phyloP scores from a whole-genome alignment of 2,797 vertebrate genomes.

The Syngnathus rostellatus region DNA sequence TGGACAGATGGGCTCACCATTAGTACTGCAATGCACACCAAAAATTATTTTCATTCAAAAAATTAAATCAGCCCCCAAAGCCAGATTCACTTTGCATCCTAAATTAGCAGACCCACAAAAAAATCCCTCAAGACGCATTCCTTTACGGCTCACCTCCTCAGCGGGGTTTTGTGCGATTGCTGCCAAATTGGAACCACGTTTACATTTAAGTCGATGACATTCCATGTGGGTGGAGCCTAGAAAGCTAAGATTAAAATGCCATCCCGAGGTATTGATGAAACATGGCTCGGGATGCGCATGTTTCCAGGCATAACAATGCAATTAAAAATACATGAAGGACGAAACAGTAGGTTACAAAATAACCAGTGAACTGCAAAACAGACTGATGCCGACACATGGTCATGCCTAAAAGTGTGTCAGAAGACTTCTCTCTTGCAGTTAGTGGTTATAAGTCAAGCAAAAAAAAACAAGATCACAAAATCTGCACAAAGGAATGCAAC shows the following conservation, averaged over 20 bases:
- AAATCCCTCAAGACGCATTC: no score
- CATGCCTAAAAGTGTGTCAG: neutral
- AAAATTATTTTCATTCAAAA: no score
- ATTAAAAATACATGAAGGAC: constrained; percentile 16
- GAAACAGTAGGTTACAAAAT: constrained; percentile 30
- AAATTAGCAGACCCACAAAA: neutral
- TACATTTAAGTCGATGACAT: no score
- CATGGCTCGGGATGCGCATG: constrained; percentile 56
- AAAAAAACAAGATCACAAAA: constrained; percentile 40
- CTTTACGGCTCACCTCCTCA: no score
- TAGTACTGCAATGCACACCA: no score
- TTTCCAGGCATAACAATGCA: constrained; percentile 37
- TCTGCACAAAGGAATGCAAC: constrained; percentile 63
- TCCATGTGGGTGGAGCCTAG: no score
- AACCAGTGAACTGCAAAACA: constrained; percentile 70
- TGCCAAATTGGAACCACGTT: no score
- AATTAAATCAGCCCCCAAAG: no score
- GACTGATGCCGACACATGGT: constrained; percentile 2
- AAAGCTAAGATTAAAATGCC: neutral
- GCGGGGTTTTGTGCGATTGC: no score
- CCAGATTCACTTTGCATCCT: no score
- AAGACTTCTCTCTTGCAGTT: constrained; percentile 63
- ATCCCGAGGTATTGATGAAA: constrained; percentile 28
- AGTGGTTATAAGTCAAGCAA: constrained; percentile 55
- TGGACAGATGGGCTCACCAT: no score